These are phyloP conservation scores for Physocephala rufipes DNA, from an alignment of 2,888 invertebrate genomes.

Conservation along the genomic window DNA sequence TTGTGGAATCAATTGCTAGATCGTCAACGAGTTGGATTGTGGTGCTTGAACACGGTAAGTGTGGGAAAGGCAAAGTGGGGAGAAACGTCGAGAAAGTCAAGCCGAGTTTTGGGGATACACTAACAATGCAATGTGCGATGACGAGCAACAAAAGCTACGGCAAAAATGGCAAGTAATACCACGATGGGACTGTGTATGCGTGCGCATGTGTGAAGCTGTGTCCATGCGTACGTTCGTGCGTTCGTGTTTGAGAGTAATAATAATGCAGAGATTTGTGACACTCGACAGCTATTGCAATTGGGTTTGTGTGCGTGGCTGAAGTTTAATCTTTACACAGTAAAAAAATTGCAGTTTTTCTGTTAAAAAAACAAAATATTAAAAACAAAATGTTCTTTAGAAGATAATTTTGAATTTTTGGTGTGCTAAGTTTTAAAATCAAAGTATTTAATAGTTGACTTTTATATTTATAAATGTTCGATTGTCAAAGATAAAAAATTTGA, in stretches of 20 bases:
- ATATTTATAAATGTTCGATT: too few species aligned
- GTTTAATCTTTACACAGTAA: constrained; percentile 23
- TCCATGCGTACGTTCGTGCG: not conserved
- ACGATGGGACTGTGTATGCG: not conserved
- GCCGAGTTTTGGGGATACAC: constrained; percentile 33
- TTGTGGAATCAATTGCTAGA: constrained; percentile 14
- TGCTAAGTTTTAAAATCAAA: too few species aligned
- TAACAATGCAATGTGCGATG: constrained; percentile 6
- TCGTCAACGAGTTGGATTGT: not conserved
- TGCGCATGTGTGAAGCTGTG: not conserved
- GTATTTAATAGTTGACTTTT: too few species aligned
- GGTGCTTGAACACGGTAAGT: not conserved
- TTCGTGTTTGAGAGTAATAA: not conserved
- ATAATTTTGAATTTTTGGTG: too few species aligned
- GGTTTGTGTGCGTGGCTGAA: not conserved
- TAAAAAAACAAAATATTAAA: too few species aligned
- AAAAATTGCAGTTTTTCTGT: not conserved
- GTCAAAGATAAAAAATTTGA: too few species aligned
- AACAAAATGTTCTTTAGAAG: too few species aligned
- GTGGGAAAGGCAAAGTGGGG: not conserved
- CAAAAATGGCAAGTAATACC: not conserved
- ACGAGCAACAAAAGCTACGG: constrained; percentile 13
- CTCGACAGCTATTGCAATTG: constrained; percentile 11
- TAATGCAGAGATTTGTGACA: constrained; percentile 13
- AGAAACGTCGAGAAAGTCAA: not conserved